phyloP scores from a whole-genome alignment of 1,140 invertebrate species.

The Delia radicum region DNA sequence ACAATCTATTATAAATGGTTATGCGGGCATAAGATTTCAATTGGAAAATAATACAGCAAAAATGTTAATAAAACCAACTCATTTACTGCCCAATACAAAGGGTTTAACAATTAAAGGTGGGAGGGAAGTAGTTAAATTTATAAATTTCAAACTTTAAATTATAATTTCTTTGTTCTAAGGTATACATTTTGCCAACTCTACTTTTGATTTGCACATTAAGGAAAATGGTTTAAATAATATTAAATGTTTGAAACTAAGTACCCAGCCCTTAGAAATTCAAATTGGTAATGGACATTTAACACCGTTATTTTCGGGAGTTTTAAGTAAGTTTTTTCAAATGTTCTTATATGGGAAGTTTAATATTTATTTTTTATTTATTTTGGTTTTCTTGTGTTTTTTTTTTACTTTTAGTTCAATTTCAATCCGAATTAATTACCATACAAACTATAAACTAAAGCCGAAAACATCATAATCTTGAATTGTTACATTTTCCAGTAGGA shows the following conservation, averaged over 20 bases:
- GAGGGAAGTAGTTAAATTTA: no score
- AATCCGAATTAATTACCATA: neutral
- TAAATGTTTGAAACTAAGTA: conserved; percentile 3
- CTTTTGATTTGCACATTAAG: conserved; percentile 6
- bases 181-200: conserved; percentile 19
- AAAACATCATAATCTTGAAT: neutral
- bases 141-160: neutral
- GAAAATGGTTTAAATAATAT: neutral
- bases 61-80: neutral
- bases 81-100: neutral
- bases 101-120: conserved; percentile 23
- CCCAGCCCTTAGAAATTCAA: neutral
- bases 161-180: neutral
- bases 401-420: neutral
- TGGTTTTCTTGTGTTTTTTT: neutral
- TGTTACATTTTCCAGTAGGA: no score
- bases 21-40: conserved; percentile 58
- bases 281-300: neutral
- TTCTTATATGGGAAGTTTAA: neutral
- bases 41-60: conserved; percentile 38
- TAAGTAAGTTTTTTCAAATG: conserved; percentile 9
- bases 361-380: neutral
- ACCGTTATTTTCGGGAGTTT: neutral
- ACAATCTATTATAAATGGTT: conserved; percentile 60
- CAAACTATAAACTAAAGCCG: neutral